A percentile compares a stretch with the other conserved stretches of the same genome.
These are phyloP conservation scores for Papilio protenor DNA, from an alignment of 2,888 invertebrate species.

Conservation along the genomic window DNA sequence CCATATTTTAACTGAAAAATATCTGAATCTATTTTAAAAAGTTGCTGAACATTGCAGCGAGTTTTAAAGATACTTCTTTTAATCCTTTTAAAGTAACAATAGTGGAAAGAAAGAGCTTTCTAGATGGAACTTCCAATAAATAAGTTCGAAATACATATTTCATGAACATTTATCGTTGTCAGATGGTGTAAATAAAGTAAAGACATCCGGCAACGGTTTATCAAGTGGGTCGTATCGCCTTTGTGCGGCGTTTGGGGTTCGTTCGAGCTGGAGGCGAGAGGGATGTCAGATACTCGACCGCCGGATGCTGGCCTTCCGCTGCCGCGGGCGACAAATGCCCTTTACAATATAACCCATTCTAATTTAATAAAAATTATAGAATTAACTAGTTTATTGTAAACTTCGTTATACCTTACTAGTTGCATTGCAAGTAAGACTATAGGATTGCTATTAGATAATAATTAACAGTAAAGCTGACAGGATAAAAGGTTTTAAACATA, in stretches of 20 bases:
- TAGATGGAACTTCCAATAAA: slow-evolving; percentile 24
- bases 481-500: neutral
- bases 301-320: slow-evolving; percentile 62
- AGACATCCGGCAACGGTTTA: slow-evolving; percentile 71
- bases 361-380: slow-evolving; percentile 45
- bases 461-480: neutral
- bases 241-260: slow-evolving; percentile 67
- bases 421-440: neutral
- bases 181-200: slow-evolving; percentile 64
- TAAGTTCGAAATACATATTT: slow-evolving; percentile 50
- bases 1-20: neutral
- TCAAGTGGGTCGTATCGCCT: slow-evolving; percentile 62
- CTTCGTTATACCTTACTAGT: neutral
- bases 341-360: slow-evolving; percentile 52
- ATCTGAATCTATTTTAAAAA: slow-evolving; percentile 1
- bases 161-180: slow-evolving; percentile 49
- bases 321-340: slow-evolving; percentile 59
- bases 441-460: neutral
- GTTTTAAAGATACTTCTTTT: slow-evolving; percentile 10
- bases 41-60: neutral
- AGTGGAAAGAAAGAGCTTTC: slow-evolving; percentile 9
- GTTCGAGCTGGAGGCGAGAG: slow-evolving; percentile 63
- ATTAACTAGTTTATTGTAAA: neutral
- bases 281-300: slow-evolving; percentile 63
- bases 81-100: slow-evolving; percentile 23